Percentiles rank a stretch among this genome's conserved stretches.
Conservation (phyloP, 2,888 invertebrate species). For the Leucophora obtusa region DNA sequence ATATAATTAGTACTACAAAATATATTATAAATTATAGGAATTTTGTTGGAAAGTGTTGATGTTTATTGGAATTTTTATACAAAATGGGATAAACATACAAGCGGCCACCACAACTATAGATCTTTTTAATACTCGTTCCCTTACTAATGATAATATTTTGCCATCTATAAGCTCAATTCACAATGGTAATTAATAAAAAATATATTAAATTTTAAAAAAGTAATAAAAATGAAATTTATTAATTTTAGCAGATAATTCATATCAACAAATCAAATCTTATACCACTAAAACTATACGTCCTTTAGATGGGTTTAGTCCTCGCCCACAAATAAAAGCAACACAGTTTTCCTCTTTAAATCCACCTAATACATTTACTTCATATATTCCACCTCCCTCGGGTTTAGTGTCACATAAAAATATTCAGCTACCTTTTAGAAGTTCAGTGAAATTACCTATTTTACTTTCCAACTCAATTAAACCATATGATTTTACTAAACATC, state of each 20-base stretch:
- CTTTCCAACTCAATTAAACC: constrained; percentile 58
- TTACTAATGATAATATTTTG: constrained; percentile 46
- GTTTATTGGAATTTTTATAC: constrained; percentile 15
- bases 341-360: neutral
- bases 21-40: constrained; percentile 39
- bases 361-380: constrained; percentile 59
- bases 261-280: constrained; percentile 30
- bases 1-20: constrained; percentile 11
- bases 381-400: constrained; percentile 68
- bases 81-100: constrained; percentile 13
- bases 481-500: constrained; percentile 44
- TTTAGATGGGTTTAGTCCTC: constrained; percentile 35
- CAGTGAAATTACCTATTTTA: constrained; percentile 61
- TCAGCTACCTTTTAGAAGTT: constrained; percentile 43
- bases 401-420: constrained; percentile 53
- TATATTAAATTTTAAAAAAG: neutral
- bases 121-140: constrained; percentile 19
- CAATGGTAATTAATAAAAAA: constrained; percentile 30
- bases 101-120: constrained; percentile 39
- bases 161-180: constrained; percentile 35
- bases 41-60: constrained; percentile 43
- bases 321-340: constrained; percentile 33
- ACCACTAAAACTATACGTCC: constrained; percentile 31
- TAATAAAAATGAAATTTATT: neutral
- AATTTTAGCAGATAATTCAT: constrained; percentile 36